phyloP scores from a whole-genome alignment of 2,797 vertebrate species.

The Hydrophis major region DNA sequence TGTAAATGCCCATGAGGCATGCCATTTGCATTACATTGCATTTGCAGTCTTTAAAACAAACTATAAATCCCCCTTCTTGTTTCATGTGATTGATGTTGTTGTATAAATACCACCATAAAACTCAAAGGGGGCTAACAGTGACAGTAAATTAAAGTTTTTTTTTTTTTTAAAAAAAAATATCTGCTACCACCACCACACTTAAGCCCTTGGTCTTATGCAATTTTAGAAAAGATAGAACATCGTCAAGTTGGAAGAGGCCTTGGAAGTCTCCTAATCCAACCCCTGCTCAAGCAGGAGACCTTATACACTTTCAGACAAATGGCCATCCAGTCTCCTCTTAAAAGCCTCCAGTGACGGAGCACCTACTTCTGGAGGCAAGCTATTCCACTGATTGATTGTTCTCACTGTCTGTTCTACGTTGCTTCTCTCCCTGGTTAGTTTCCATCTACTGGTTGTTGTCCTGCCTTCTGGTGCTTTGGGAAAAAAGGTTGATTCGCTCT shows the following conservation, averaged over 20 bases:
- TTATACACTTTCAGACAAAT: not conserved
- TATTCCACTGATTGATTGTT: no score
- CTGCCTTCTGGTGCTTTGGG: no score
- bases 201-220: conserved; percentile 80
- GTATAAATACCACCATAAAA: conserved; percentile 85
- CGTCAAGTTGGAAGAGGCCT: not conserved
- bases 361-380: no score
- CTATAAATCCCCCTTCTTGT: conserved; percentile 86
- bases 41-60: conserved; percentile 87
- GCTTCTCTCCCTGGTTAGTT: no score
- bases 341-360: not conserved
- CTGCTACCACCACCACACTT: conserved; percentile 78
- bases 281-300: not conserved
- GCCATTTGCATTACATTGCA: conserved; percentile 86
- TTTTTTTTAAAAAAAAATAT: conserved; percentile 57
- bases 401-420: no score
- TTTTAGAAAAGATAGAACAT: conserved; percentile 9
- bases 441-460: no score
- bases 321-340: not conserved
- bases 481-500: no score
- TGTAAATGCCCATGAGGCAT: conserved; percentile 84
- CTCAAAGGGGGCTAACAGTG: conserved; percentile 83
- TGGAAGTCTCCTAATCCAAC: not conserved
- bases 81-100: conserved; percentile 84
- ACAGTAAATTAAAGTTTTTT: conserved; percentile 84